These are phyloP conservation scores for Dynastes tityus DNA, from an alignment of 2,888 invertebrate genomes.

Conservation along the genomic window DNA sequence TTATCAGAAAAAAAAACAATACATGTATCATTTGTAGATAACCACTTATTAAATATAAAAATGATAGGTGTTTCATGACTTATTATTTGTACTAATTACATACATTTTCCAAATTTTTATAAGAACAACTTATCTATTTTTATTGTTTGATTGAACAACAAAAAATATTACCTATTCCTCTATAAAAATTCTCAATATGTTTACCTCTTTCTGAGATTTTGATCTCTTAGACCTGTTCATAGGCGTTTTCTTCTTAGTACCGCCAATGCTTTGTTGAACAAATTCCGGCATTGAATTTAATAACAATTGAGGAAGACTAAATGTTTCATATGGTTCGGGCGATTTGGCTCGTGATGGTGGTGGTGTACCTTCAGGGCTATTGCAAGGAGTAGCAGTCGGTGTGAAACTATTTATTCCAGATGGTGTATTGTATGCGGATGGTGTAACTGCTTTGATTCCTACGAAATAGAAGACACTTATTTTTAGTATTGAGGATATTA, in stretches of 20 bases:
- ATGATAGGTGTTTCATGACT: too few species aligned
- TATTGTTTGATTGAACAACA: too few species aligned
- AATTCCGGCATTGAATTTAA: slow-evolving; percentile 79
- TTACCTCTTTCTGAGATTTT: slow-evolving; percentile 67
- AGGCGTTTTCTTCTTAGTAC: slow-evolving; percentile 66
- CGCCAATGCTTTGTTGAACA: slow-evolving; percentile 76
- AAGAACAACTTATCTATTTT: too few species aligned
- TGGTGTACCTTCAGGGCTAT: slow-evolving; percentile 84
- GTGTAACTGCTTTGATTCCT: slow-evolving; percentile 82
- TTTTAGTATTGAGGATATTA: background rate
- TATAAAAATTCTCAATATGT: background rate
- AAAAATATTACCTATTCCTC: too few species aligned
- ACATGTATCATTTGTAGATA: too few species aligned
- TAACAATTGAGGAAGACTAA: slow-evolving; percentile 73
- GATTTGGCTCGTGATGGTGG: slow-evolving; percentile 74
- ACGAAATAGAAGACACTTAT: slow-evolving; percentile 17
- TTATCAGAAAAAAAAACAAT: too few species aligned
- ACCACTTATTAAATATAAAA: too few species aligned
- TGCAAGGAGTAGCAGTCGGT: slow-evolving; percentile 91
- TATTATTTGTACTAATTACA: too few species aligned
- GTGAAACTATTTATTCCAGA: slow-evolving; percentile 79
- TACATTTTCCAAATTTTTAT: too few species aligned
- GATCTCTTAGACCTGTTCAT: slow-evolving; percentile 67
- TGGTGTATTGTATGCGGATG: slow-evolving; percentile 78
- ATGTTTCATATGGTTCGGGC: slow-evolving; percentile 71